These are phyloP conservation scores for Lissocephala sabroskyi DNA, from an alignment of 2,888 invertebrate genomes.

Conservation along the genomic window DNA sequence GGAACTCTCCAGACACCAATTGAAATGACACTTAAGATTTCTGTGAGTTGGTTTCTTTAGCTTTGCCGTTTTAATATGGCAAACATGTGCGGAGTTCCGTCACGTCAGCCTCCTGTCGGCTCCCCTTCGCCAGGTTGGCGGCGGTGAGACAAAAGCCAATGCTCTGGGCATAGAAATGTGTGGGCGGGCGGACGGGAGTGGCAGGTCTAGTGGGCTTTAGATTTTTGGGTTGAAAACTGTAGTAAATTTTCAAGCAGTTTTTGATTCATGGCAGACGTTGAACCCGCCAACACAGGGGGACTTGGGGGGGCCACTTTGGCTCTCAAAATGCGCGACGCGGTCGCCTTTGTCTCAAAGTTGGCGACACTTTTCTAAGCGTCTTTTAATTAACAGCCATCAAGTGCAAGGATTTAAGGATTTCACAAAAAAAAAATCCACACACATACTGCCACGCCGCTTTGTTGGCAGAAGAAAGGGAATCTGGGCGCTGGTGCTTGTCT, in stretches of 20 bases:
- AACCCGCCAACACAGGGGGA: too few species aligned
- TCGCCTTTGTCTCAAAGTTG: slow-evolving; percentile 11
- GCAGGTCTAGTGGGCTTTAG: too few species aligned
- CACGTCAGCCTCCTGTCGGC: not conserved
- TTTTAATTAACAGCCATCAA: slow-evolving; percentile 63
- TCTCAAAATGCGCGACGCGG: slow-evolving; percentile 22
- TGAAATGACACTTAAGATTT: slow-evolving; percentile 31
- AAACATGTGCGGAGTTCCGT: not conserved
- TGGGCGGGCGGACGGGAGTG: too few species aligned
- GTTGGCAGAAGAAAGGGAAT: slow-evolving; percentile 9
- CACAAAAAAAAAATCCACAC: slow-evolving; percentile 13
- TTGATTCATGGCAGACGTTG: slow-evolving; percentile 1
- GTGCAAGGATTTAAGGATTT: slow-evolving; percentile 49
- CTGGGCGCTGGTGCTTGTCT: not conserved
- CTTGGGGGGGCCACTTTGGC: too few species aligned
- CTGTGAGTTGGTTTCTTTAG: not conserved
- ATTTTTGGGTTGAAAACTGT: not conserved
- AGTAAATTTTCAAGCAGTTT: slow-evolving; percentile 24
- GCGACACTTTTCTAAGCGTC: slow-evolving; percentile 48
- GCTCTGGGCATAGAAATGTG: slow-evolving; percentile 10
- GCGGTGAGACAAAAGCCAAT: slow-evolving; percentile 20
- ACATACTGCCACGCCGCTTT: too few species aligned
- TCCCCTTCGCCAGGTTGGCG: not conserved
- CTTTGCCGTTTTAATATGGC: slow-evolving; percentile 17
- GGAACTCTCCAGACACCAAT: slow-evolving; percentile 29